A percentile compares a stretch with the other conserved stretches of the same genome.
Evolutionary conservation across 1,140 invertebrate species (phyloP).

Genomic region (Zaprionus vittiger): DNA sequence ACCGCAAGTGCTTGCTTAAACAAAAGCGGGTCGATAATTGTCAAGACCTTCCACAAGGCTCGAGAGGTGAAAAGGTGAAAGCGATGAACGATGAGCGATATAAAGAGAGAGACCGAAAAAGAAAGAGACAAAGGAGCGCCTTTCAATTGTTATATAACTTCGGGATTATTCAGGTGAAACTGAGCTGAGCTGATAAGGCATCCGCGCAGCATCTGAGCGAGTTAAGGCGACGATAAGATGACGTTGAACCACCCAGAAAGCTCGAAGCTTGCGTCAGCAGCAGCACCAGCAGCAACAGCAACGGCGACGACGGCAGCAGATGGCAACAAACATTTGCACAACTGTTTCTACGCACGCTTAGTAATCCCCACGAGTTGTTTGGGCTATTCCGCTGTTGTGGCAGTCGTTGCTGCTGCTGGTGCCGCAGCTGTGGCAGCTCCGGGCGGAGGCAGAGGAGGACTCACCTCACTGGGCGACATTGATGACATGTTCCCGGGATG

Average conservation of each 20-base stretch:
- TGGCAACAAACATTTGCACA: constrained; percentile 68
- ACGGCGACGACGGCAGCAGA: constrained; percentile 16
- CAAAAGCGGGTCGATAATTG: constrained; percentile 50
- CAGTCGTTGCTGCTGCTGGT: background rate
- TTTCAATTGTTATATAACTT: constrained; percentile 41
- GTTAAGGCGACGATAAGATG: constrained; percentile 51
- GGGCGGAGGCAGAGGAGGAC: constrained; percentile 12
- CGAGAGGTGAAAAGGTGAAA: constrained; percentile 26
- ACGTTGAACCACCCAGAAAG: constrained; percentile 55
- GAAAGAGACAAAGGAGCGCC: constrained; percentile 26
- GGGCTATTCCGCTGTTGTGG: background rate
- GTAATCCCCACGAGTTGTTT: background rate
- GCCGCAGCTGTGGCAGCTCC: background rate
- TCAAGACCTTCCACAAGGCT: constrained; percentile 4
- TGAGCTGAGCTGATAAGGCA: constrained; percentile 21
- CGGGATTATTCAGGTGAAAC: constrained; percentile 23
- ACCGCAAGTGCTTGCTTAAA: constrained; percentile 56
- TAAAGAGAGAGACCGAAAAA: background rate
- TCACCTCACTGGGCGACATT: constrained; percentile 77
- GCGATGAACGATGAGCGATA: constrained; percentile 5
- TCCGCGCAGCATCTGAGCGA: constrained; percentile 5
- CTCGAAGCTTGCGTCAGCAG: background rate
- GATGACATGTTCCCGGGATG: constrained; percentile 56
- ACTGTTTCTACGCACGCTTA: constrained; percentile 39
- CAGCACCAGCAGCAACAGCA: background rate